Base-by-base conservation (phyloP, 1,140 invertebrate genomes). In the Mactra quadrangularis region DNA sequence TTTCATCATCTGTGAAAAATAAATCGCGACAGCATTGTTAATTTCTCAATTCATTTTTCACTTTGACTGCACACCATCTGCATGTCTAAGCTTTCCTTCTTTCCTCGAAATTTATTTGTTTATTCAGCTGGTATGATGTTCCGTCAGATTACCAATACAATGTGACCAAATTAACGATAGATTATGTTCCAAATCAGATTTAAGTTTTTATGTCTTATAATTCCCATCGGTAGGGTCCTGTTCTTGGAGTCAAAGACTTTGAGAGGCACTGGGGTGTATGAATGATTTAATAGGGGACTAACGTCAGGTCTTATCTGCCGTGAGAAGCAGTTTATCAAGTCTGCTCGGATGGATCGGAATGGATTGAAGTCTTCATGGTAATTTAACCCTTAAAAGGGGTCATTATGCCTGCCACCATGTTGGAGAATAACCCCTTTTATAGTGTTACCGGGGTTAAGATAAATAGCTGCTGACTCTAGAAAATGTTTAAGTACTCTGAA, bases 311-410 rank as follows among this genome's bases (percentile, higher is more conserved):
- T 68, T 68, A 68, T 68, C 64, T 68, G 4, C 45, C 31, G 64
- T 68, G 64, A 68, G 45, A 68, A 57, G 70, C 31, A 55, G 70
- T 72, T 72, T 72, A 72, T 72, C 70, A 55, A 55, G 55, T 57
- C 31, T 57, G 70, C 50, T 33, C 55, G 70, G 70, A 6, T 72
- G 70, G 52, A 22, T 52, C 55, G 70, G 70, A 6, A 55, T 47
- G 52, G 15, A 55, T 35, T 72, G 45, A 19, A 47, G 55, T 72
- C 55, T 72, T n/a, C 41, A 11, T 38, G 31, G 31, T 41, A 57
- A 19, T 57, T 38, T 57, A 47, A 72, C 50, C 70, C n/a, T 35
- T 72, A 31, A 72, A 55, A 72, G 70, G 50, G 70, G 66, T 22
- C 70, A 72, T 31, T 57, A 55, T 52, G 25, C 31, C 52, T 19